Evolutionary conservation across 2,888 invertebrate genomes (phyloP).

Genomic region (Sarcophaga caerulescens): DNA sequence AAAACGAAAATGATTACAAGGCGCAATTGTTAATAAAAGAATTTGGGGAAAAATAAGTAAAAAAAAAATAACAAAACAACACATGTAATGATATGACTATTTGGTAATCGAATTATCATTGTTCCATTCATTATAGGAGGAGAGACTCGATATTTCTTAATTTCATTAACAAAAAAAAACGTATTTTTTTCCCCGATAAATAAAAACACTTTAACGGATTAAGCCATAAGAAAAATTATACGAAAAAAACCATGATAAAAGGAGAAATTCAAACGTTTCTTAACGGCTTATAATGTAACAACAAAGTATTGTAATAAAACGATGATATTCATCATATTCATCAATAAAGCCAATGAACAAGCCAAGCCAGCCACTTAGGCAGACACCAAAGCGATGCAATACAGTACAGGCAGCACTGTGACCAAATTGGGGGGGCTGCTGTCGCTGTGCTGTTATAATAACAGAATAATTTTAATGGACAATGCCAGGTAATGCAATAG

Average conservation of each 20-base stretch:
- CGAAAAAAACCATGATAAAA: not conserved
- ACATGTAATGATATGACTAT: slow-evolving; percentile 61
- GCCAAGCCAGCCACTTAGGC: not conserved
- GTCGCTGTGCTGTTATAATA: too few relatives aligned
- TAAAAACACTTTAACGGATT: slow-evolving; percentile 42
- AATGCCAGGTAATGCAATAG: not conserved
- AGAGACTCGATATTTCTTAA: not conserved
- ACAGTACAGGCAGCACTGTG: too few relatives aligned
- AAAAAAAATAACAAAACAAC: slow-evolving; percentile 30
- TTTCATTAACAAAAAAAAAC: slow-evolving; percentile 3
- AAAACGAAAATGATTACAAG: slow-evolving; percentile 29
- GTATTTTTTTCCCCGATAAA: too few relatives aligned
- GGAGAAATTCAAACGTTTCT: not conserved
- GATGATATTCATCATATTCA: not conserved
- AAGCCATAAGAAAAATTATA: not conserved
- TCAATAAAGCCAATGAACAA: not conserved
- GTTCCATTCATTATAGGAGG: slow-evolving; percentile 7
- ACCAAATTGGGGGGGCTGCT: too few relatives aligned
- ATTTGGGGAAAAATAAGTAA: not conserved
- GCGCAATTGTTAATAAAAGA: slow-evolving; percentile 27
- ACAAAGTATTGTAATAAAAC: slow-evolving; percentile 35
- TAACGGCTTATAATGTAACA: slow-evolving; percentile 24
- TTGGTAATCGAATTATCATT: slow-evolving; percentile 43
- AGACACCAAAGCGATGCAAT: not conserved
- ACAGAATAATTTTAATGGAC: not conserved